Conservation (phyloP, 2,113 vertebrate species). For the Scomber colias region DNA sequence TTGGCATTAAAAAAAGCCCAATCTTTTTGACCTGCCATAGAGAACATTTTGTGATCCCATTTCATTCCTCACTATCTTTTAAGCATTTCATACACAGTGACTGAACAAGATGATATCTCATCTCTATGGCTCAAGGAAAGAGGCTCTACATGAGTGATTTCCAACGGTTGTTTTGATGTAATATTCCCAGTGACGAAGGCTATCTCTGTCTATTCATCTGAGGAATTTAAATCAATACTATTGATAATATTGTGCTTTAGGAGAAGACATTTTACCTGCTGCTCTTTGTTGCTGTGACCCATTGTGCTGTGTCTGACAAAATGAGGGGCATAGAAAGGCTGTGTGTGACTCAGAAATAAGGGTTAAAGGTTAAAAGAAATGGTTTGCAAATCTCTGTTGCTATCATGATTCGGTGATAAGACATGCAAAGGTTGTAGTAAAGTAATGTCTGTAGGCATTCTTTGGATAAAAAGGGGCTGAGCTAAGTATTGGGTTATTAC, state of each 20-base stretch:
- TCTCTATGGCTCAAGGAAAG: conserved; percentile 1
- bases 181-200: conserved; percentile 24
- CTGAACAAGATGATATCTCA: conserved; percentile 28
- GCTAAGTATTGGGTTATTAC: conserved; percentile 4
- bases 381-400: conserved; percentile 35
- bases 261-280: conserved; percentile 13
- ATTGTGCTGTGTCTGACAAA: conserved; percentile 22
- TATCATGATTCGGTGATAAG: conserved; percentile 55
- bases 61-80: not conserved
- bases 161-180: conserved; percentile 20
- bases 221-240: conserved; percentile 45
- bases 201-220: conserved; percentile 44
- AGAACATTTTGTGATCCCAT: not conserved
- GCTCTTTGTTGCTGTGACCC: conserved; percentile 26
- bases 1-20: not conserved
- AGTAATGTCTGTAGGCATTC: conserved; percentile 4
- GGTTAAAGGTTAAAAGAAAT: conserved; percentile 58
- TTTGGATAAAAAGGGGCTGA: not conserved
- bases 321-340: not conserved
- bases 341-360: conserved; percentile 14
- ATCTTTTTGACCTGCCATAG: not conserved
- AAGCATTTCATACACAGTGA: not conserved
- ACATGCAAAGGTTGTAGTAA: conserved; percentile 47
- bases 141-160: not conserved
- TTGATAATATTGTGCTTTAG: not conserved